Evolutionary conservation across 2,888 invertebrate species (phyloP).

Genomic region (Micoletzkya japonica): DNA sequence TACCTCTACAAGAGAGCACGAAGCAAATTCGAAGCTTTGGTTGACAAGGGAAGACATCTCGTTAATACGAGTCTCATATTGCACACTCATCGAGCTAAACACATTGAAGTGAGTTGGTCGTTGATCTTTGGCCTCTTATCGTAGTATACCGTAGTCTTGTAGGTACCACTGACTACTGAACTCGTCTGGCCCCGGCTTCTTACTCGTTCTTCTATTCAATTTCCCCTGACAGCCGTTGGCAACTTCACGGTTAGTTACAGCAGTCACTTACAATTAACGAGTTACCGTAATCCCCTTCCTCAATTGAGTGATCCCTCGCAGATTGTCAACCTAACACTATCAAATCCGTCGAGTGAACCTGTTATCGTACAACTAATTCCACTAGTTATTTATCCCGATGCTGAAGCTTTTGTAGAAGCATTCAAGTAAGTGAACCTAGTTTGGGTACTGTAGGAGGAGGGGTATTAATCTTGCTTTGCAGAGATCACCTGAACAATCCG

Average conservation of each 20-base stretch:
- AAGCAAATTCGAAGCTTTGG: slow-evolving; percentile 68
- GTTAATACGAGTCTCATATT: slow-evolving; percentile 77
- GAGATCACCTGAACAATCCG: slow-evolving; percentile 38
- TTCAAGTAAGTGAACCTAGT: slow-evolving; percentile 45
- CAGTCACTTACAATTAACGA: no score
- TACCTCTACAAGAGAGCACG: slow-evolving; percentile 70
- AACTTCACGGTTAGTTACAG: slow-evolving; percentile 70
- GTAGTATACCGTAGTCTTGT: slow-evolving; percentile 38
- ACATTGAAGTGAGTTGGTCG: slow-evolving; percentile 66
- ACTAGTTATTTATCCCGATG: slow-evolving; percentile 75
- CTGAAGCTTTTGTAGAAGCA: slow-evolving; percentile 68
- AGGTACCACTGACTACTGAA: slow-evolving; percentile 74
- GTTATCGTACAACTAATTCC: slow-evolving; percentile 76
- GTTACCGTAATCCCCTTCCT: background rate
- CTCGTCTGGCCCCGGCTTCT: slow-evolving; percentile 74
- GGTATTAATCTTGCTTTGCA: no score
- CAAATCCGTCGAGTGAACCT: slow-evolving; percentile 76
- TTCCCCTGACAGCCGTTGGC: slow-evolving; percentile 78
- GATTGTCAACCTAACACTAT: slow-evolving; percentile 73
- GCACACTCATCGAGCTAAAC: slow-evolving; percentile 76
- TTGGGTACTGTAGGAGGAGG: background rate
- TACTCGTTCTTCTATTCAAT: slow-evolving; percentile 69
- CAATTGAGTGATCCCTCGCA: slow-evolving; percentile 43
- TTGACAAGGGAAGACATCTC: slow-evolving; percentile 53
- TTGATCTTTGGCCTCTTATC: background rate